These are phyloP conservation scores for Caradrina clavipalpis DNA, from an alignment of 2,888 invertebrate species.

Conservation along the genomic window DNA sequence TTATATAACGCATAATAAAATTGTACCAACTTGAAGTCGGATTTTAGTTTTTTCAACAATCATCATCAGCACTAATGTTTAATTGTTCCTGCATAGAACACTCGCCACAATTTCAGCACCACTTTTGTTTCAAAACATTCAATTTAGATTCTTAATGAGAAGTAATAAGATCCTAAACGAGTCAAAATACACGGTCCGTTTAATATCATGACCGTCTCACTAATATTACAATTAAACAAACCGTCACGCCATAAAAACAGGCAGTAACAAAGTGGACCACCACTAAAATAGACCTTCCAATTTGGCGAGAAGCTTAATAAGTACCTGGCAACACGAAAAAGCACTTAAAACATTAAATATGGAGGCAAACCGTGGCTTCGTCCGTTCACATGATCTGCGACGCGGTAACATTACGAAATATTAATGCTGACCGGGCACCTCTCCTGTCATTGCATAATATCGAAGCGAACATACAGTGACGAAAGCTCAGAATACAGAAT, in stretches of 20 bases:
- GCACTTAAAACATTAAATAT: conserved; percentile 88
- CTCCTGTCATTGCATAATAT: conserved; percentile 61
- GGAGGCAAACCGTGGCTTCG: conserved; percentile 71
- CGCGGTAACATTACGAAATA: conserved; percentile 67
- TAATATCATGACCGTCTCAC: conserved; percentile 6
- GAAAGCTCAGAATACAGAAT: conserved; percentile 1
- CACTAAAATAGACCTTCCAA: conserved; percentile 62
- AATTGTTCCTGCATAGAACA: background rate
- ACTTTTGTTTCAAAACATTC: background rate
- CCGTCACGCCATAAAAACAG: conserved; percentile 32
- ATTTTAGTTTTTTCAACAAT: too few relatives aligned
- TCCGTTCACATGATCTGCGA: conserved; percentile 72
- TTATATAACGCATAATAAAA: too few relatives aligned
- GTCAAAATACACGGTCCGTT: background rate
- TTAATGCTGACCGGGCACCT: conserved; percentile 66
- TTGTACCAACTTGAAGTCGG: too few relatives aligned
- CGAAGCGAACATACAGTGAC: conserved; percentile 53
- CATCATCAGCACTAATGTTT: too few relatives aligned
- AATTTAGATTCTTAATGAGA: background rate
- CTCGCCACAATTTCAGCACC: background rate
- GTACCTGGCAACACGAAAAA: conserved; percentile 78
- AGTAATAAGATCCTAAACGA: background rate
- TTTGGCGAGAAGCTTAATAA: conserved; percentile 62
- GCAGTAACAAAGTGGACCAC: conserved; percentile 58
- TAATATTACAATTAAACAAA: conserved; percentile 54